Percentiles rank a stretch among this genome's conserved stretches.
Evolutionary conservation across 2,888 invertebrate species (phyloP).

Genomic region (Ectobius pallidus): DNA sequence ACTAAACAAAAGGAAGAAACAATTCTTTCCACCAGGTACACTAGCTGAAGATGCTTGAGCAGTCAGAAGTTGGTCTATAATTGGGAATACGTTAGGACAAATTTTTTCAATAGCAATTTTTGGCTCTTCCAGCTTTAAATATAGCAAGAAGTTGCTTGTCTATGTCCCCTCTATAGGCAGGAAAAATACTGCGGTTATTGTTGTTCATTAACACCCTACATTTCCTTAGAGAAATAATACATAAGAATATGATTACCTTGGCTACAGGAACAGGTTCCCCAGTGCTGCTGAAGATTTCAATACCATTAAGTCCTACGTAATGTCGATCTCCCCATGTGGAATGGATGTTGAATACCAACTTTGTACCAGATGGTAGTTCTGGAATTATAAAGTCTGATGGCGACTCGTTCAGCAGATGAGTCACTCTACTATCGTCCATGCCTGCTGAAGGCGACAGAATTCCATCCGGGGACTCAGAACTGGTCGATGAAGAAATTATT

Average conservation of each 20-base stretch:
- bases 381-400: slow-evolving; percentile 72
- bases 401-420: not conserved
- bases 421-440: not conserved
- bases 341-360: slow-evolving; percentile 69
- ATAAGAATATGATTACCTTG: slow-evolving; percentile 58
- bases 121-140: too few relatives aligned
- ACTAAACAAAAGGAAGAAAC: too few relatives aligned
- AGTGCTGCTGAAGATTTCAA: slow-evolving; percentile 71
- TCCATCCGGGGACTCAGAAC: not conserved
- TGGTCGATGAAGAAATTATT: not conserved
- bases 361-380: slow-evolving; percentile 72
- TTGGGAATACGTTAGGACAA: too few relatives aligned
- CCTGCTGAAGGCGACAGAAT: not conserved
- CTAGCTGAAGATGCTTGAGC: too few relatives aligned
- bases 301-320: slow-evolving; percentile 78
- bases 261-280: slow-evolving; percentile 65
- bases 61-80: too few relatives aligned
- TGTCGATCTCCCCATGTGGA: slow-evolving; percentile 82
- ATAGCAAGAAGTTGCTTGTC: too few relatives aligned
- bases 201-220: too few relatives aligned
- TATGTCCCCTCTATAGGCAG: too few relatives aligned
- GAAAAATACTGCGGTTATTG: too few relatives aligned
- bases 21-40: too few relatives aligned
- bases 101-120: too few relatives aligned
- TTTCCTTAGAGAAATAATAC: too few relatives aligned